Evolutionary conservation across 2,113 vertebrate genomes (phyloP).

Genomic region (Tautogolabrus adspersus): DNA sequence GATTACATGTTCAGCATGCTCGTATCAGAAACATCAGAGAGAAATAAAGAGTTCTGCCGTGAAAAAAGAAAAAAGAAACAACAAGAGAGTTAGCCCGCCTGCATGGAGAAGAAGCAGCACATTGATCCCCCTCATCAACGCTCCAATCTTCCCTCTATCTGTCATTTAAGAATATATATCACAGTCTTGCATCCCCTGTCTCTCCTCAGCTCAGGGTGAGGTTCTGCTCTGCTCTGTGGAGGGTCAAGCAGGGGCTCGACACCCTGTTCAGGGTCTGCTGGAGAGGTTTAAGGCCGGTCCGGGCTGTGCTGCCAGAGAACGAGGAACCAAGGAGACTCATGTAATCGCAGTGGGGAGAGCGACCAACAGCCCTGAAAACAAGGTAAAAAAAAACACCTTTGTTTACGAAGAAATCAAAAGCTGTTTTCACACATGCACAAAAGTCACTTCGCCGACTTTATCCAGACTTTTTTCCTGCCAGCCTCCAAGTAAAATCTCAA

Average conservation of each 20-base stretch:
- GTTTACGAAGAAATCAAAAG: too few relatives aligned
- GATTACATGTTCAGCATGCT: neutral
- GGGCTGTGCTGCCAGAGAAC: conserved; percentile 80
- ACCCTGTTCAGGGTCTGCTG: conserved; percentile 81
- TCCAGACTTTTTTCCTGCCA: too few relatives aligned
- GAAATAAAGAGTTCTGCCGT: neutral
- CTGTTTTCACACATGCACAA: too few relatives aligned
- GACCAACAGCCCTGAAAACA: conserved; percentile 50
- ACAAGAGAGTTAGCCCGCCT: neutral
- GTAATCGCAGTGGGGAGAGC: conserved; percentile 73
- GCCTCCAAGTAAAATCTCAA: too few relatives aligned
- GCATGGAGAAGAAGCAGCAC: neutral
- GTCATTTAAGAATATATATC: neutral
- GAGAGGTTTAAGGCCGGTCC: conserved; percentile 77
- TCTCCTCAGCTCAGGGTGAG: conserved; percentile 51
- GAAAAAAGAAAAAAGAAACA: neutral
- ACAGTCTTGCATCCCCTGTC: neutral
- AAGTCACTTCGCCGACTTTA: too few relatives aligned
- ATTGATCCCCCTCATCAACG: too few relatives aligned
- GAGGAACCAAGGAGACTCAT: conserved; percentile 80
- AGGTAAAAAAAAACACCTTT: conserved; percentile 42
- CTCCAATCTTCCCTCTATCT: neutral
- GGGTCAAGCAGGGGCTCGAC: conserved; percentile 56
- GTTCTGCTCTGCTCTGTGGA: conserved; percentile 58
- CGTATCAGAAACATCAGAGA: neutral